Conservation (phyloP, 1,140 invertebrate genomes). For the Sitophilus oryzae region DNA sequence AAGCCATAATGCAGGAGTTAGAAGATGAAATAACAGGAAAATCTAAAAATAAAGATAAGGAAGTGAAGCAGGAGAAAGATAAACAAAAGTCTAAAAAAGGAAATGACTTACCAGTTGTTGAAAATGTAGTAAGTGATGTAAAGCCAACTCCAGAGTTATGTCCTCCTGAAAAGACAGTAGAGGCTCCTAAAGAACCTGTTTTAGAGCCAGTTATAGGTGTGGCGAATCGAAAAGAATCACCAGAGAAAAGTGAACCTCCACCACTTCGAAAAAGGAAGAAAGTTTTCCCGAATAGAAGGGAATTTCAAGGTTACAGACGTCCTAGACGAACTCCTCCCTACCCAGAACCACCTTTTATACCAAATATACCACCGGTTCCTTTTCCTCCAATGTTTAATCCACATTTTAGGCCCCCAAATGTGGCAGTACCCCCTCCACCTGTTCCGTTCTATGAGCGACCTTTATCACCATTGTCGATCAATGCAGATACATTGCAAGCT, state of each 20-base stretch:
- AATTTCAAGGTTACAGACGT: constrained; percentile 2
- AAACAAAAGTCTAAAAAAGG: constrained; percentile 24
- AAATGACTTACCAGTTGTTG: constrained; percentile 4
- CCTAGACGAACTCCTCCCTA: background rate
- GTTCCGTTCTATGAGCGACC: constrained; percentile 28
- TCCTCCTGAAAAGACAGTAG: background rate
- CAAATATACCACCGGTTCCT: background rate
- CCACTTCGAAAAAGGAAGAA: background rate
- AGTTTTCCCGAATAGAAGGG: background rate
- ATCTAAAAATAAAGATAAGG: constrained; percentile 26
- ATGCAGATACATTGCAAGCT: constrained; percentile 35
- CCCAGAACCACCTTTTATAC: background rate
- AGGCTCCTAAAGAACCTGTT: background rate
- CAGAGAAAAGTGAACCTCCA: background rate
- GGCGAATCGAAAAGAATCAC: constrained; percentile 1
- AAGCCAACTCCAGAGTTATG: background rate
- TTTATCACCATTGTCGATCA: constrained; percentile 35
- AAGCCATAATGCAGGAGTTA: constrained; percentile 42
- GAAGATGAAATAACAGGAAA: constrained; percentile 41
- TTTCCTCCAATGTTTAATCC: constrained; percentile 5
- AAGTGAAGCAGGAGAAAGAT: constrained; percentile 19
- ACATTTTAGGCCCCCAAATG: constrained; percentile 8
- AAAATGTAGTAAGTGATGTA: background rate
- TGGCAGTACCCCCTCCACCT: constrained; percentile 6
- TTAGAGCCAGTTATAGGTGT: background rate